Evolutionary conservation across 2,888 invertebrate species (phyloP), one percentile per base, ranked within the genome.

Genomic region (Acrobeloides nanus): DNA sequence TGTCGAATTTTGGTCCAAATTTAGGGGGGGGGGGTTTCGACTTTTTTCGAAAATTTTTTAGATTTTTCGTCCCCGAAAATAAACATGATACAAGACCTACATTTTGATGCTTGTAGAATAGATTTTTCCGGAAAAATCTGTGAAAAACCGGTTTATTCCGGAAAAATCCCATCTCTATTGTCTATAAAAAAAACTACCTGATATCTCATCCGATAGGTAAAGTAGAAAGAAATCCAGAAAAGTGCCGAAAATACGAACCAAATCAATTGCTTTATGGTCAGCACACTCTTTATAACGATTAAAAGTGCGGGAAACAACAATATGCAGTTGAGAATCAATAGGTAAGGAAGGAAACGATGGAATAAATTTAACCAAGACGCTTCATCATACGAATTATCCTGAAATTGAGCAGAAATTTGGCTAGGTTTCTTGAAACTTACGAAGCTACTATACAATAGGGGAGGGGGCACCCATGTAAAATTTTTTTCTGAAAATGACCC

Each of bases 121-220:
- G n/a, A n/a, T n/a, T n/a, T n/a, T n/a, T n/a, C n/a, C n/a, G n/a
- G n/a, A n/a, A n/a, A n/a, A n/a, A n/a, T n/a, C n/a, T n/a, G n/a
- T n/a, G n/a, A n/a, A n/a, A n/a, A n/a, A n/a, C n/a, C n/a, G n/a
- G n/a, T n/a, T n/a, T n/a, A n/a, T n/a, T n/a, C n/a, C n/a, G n/a
- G n/a, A n/a, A n/a, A n/a, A n/a, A n/a, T n/a, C n/a, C n/a, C n/a
- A n/a, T n/a, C n/a, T n/a, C n/a, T n/a, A n/a, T n/a, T n/a, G n/a
- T n/a, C n/a, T n/a, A n/a, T n/a, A n/a, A n/a, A n/a, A n/a, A 12
- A 29, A 12, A 8, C 23, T 18, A 52, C 53, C 34, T 53, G 53
- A 43, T 53, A 53, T 51, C 55, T 53, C 4, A 53, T 35, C 8
- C 37, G 27, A 21, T 57, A 53, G 6, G 53, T 56, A 31, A 55